phyloP scores from a whole-genome alignment of 2,797 vertebrate genomes.

The Halcyon leucocephala region DNA sequence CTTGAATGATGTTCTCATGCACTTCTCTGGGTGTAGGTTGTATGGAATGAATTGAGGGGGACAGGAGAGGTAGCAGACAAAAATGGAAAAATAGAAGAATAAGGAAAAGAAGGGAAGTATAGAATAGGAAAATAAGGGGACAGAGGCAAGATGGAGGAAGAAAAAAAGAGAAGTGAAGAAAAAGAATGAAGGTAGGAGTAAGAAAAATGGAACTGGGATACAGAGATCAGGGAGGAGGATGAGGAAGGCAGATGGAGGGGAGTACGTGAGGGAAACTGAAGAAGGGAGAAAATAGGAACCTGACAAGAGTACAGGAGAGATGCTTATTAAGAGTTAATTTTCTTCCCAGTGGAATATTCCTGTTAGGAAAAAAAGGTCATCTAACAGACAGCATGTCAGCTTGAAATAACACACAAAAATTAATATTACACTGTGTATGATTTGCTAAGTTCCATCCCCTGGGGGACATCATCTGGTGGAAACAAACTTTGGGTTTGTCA shows the following conservation, averaged over 20 bases:
- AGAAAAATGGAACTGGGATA: background rate
- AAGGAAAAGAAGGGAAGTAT: background rate
- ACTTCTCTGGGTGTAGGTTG: background rate
- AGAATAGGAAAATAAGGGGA: background rate
- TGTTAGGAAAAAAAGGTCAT: background rate
- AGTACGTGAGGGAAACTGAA: background rate
- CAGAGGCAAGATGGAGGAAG: background rate
- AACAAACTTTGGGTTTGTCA: constrained; percentile 49
- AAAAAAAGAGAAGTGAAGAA: background rate
- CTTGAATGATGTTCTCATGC: background rate
- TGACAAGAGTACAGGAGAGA: background rate
- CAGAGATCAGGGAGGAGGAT: background rate
- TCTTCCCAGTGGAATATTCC: background rate
- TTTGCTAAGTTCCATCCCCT: constrained; percentile 42
- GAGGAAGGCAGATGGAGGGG: background rate
- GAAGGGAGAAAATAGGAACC: background rate
- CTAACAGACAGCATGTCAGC: constrained; percentile 42
- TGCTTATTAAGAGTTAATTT: constrained; percentile 26
- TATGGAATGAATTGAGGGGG: background rate
- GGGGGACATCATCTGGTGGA: constrained; percentile 1
- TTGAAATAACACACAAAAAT: constrained; percentile 42
- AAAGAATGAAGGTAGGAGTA: background rate
- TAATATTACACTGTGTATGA: constrained; percentile 22
- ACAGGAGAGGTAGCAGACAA: background rate
- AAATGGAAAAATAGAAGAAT: background rate